Base-by-base conservation (phyloP, 2,888 invertebrate species). In the Neelides folsomi region DNA sequence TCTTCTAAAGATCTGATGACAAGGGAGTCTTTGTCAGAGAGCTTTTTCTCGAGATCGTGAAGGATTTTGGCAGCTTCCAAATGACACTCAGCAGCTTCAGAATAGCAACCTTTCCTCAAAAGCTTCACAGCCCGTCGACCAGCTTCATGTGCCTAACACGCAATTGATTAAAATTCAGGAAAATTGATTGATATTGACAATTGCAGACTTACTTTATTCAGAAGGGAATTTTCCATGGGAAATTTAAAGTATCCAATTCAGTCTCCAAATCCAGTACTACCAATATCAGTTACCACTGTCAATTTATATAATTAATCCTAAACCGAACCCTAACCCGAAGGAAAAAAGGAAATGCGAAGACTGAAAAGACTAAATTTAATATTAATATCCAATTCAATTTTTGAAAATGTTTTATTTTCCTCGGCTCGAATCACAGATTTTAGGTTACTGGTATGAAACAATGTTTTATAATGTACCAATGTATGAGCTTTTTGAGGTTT, bases 91-190 rank as follows among this genome's bases (percentile, higher is more conserved):
- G 55, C 52, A 36, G 64, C 60, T 54, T 61, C 58, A 10, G 43
- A 48, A 44, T 58, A 60, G 3, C 49, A 45, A 1, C 64, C 64
- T 45, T 54, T 56, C 36, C 54, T 47, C 12, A 57, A 49, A 39
- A 58, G 47, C 45, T 56, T 57, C 10, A 55, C 49, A 37, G 64
- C 64, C 50, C 57, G 45, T 19, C 61, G 55, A 15, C 62, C 59
- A 42, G 55, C 56, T 54, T 57, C 57, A 50, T 62, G 62, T 19
- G 58, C 62, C 64, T 64, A 42, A 42, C 8, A 13, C n/a, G 19
- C 9, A 27, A 43, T 13, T 46, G 6, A 18, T 4, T 34, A 13
- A 13, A 47, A 37, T 9, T 8, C 12, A 18, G 36, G 16, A 43
- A 16, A 41, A 39, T 42, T 18, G n/a, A 5, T 49, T 15, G 44